Evolutionary conservation across 2,888 invertebrate species (phyloP), one percentile per base, ranked within the genome.

Genomic region (Archips xylosteana): DNA sequence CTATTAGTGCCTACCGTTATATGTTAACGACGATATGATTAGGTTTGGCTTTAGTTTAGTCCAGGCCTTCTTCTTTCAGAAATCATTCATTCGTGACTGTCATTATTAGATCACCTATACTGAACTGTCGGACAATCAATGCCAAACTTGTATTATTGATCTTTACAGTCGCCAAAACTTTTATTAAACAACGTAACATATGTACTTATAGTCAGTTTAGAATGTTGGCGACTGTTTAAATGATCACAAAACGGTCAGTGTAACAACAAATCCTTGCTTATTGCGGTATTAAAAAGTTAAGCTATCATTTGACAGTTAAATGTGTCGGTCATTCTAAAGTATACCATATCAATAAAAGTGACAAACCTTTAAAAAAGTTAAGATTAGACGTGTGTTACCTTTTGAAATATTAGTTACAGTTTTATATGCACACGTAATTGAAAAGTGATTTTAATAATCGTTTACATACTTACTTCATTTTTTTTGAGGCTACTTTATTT

Each of bases 201-300:
- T 45, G 45, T 12, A 45, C 12, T 3, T 12, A 10, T 45, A 3
- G 12, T 45, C 45, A 45, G 12, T 45, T 45, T 12, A 10, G 12
- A 2, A 3, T 45, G 45, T 45, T 45, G 45, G 10, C 12, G 45
- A 45, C 45, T 51, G 65, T 61, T n/a, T n/a, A 8, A 1, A 34
- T 61, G 12, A n/a, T 36, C 49, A 47, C 23, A 36, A 13, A 76
- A 80, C 8, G 54, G 54, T 54, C 54, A 54, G 23, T 85, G 78
- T 81, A 77, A 81, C 82, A 83, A 76, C 83, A 82, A 80, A 80
- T 78, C 80, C 77, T 77, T 75, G 83, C 85, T 85, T 86, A 75
- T 77, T 82, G 81, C 83, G 79, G 78, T 80, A 78, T 78, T 77
- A 77, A 76, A 78, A 78, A 78, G 77, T 79, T 82, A 83, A 83